Conservation (phyloP, 2,113 vertebrate genomes). For the Phasianus colchicus region DNA sequence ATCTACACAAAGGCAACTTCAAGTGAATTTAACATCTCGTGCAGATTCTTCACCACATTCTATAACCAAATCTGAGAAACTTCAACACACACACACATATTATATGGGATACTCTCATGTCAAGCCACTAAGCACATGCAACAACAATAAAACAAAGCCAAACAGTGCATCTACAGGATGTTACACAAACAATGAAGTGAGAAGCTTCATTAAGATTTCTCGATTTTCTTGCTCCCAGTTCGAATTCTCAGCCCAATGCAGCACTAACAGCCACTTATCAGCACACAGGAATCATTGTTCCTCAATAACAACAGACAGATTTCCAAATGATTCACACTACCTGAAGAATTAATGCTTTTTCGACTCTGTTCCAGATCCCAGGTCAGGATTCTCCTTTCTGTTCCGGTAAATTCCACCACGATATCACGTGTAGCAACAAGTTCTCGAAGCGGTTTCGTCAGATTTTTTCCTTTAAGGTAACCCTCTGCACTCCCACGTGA, state of each 20-base stretch:
- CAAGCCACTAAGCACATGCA: background rate
- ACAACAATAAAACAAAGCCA: background rate
- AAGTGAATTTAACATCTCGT: background rate
- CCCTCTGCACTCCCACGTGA: conserved; percentile 53
- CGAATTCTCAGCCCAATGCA: background rate
- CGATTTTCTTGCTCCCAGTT: background rate
- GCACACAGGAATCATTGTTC: background rate
- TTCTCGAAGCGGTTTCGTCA: conserved; percentile 64
- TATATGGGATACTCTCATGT: background rate
- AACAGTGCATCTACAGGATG: background rate
- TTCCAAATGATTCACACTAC: conserved; percentile 54
- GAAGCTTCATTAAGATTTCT: background rate
- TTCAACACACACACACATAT: background rate
- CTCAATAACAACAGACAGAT: conserved; percentile 5
- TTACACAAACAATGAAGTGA: background rate
- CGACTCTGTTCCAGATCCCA: conserved; percentile 52
- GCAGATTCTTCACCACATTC: background rate
- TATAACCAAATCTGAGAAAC: background rate
- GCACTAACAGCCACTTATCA: background rate
- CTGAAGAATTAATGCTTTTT: conserved; percentile 39
- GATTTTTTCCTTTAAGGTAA: conserved; percentile 66
- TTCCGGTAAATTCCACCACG: conserved; percentile 55
- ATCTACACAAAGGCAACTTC: background rate
- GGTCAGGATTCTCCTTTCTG: conserved; percentile 59
- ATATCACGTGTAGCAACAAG: conserved; percentile 72